Conservation (phyloP, 2,113 vertebrate genomes). For the Physeter macrocephalus region DNA sequence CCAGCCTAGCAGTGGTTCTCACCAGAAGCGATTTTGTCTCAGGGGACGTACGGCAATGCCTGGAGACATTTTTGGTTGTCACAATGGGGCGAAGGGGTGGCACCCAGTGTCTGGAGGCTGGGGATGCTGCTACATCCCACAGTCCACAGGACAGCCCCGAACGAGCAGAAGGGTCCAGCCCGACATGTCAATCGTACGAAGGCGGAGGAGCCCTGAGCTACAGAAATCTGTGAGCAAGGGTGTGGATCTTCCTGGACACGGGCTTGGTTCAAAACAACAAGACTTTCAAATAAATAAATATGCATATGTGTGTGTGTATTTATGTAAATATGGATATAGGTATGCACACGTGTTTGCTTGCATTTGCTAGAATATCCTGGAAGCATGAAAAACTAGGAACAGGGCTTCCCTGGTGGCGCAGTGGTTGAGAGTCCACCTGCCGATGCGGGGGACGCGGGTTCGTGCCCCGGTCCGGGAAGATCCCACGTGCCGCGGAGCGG, state of each 20-base stretch:
- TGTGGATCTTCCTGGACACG: neutral
- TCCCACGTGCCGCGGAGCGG: no score
- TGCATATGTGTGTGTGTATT: rapidly evolving
- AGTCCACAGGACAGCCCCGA: neutral
- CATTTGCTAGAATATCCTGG: neutral
- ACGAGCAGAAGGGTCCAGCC: neutral
- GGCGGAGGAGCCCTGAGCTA: neutral
- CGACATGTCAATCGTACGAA: rapidly evolving
- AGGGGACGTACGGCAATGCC: neutral
- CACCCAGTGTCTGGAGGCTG: neutral
- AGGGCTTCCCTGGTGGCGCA: no score
- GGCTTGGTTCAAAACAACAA: neutral
- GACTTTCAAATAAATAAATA: neutral
- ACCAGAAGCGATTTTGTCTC: neutral
- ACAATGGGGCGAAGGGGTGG: neutral
- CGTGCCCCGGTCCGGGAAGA: no score
- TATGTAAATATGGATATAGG: neutral
- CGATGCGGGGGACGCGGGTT: no score
- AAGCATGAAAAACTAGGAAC: neutral
- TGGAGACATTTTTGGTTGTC: neutral
- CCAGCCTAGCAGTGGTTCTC: neutral
- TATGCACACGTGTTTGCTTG: rapidly evolving
- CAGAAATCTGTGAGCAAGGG: no score
- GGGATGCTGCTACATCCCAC: neutral
- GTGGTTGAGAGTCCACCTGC: no score